A percentile compares a stretch with the other conserved stretches of the same genome.
Conservation (phyloP, 2,888 invertebrate genomes). For the Lycophotia porphyrea region DNA sequence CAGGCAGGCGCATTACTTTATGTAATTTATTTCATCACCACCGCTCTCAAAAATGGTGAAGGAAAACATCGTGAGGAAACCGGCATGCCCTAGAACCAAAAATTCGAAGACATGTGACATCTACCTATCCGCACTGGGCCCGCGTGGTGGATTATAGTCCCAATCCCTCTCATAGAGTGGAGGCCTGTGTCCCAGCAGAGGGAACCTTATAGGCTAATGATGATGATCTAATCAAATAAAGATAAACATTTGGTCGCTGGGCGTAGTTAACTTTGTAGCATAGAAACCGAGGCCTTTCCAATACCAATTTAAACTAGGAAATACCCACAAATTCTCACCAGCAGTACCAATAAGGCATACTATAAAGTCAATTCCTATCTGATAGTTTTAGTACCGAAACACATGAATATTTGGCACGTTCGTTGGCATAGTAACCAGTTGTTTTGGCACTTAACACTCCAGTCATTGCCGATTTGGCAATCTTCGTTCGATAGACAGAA, state of each 20-base stretch:
- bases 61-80: no score
- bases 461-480: constrained; percentile 82
- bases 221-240: neutral
- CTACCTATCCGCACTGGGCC: no score
- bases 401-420: constrained; percentile 78
- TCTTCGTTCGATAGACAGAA: constrained; percentile 71
- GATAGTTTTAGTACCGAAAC: constrained; percentile 72
- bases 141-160: no score
- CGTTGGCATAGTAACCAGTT: constrained; percentile 73
- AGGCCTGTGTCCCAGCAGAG: no score
- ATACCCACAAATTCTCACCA: constrained; percentile 36
- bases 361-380: constrained; percentile 59
- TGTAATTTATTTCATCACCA: no score
- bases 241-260: neutral
- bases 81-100: no score
- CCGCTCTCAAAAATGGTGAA: no score
- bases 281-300: neutral
- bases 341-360: constrained; percentile 61
- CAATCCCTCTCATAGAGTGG: no score
- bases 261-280: neutral
- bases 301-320: constrained; percentile 21
- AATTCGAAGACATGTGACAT: no score
- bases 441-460: constrained; percentile 77
- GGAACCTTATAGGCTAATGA: no score
- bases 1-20: no score